Evolutionary conservation across 1,140 invertebrate genomes (phyloP), one percentile per base, ranked within the genome.

Genomic region (Aphaenogaster ashmeadi): DNA sequence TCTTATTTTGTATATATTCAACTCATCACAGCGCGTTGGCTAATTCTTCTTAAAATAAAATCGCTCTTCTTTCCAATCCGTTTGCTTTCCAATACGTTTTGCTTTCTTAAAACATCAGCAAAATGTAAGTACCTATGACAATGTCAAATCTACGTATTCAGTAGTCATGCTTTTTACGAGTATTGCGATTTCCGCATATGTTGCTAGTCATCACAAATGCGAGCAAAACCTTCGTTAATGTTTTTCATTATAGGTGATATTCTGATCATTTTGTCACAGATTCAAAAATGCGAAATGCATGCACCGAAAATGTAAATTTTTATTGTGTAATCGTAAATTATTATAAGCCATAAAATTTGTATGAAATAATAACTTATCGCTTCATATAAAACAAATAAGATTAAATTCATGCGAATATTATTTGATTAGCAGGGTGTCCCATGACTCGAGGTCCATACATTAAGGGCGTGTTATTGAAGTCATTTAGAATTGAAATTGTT

Each of bases 61-160:
- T 71, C 21, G 64, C 3, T n/a, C 13, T 52, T 47, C 13, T 71
- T 69, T 69, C 7, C 21, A 71, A 18, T 33, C 2, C 27, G 18
- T 6, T 27, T 67, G 50, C 18, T 27, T 27, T 27, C 27, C 21
- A 71, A 18, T 33, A 0, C 27, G 18, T 6, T 27, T 67, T 27
- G 50, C 18, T 27, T 81, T 27, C 21, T 71, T 38, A 52, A 41
- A n/a, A 27, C 27, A 56, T 13, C 47, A 38, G 44, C 60, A 67
- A 66, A 64, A 80, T 44, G n/a, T 60, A 66, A 69, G 27, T n/a
- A 21, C 27, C 13, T 56, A 38, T 69, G 50, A 56, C 38, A 71
- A n/a, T 58, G 79, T 71, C 15, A 71, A 71, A 81, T 58, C 36
- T 54, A 21, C 38, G 38, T 81, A 58, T 81, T 13, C 13, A 2